These are phyloP conservation scores for Orycteropus afer DNA, from an alignment of 2,113 vertebrate species.

Conservation along the genomic window DNA sequence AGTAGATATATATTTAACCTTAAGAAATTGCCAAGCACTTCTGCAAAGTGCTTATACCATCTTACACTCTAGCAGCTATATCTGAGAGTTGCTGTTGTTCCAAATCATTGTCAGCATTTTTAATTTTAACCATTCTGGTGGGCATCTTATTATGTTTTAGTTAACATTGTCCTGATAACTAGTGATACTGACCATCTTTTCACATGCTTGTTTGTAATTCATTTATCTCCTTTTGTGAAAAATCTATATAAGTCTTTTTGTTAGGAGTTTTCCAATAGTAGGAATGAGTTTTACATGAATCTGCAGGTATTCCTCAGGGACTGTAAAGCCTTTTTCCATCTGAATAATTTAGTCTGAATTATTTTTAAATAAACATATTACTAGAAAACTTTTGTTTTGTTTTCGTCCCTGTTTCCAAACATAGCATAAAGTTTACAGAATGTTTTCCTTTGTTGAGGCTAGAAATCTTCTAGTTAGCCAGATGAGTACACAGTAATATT, in stretches of 20 bases:
- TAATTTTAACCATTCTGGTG: background rate
- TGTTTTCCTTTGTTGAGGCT: constrained; percentile 50
- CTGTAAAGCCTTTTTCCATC: background rate
- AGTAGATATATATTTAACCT: background rate
- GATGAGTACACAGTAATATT: background rate
- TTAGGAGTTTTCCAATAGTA: background rate
- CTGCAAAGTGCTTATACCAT: background rate
- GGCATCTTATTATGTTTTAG: background rate
- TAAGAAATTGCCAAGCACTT: background rate
- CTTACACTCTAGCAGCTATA: background rate
- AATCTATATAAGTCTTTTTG: background rate
- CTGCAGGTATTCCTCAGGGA: background rate
- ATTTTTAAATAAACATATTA: background rate
- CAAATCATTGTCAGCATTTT: background rate
- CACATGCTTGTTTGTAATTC: background rate
- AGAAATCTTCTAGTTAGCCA: constrained; percentile 31
- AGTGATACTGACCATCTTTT: background rate
- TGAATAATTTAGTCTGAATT: constrained; percentile 34
- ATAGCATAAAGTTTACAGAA: background rate
- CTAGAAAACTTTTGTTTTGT: background rate
- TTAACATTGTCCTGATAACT: background rate
- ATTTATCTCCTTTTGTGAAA: background rate
- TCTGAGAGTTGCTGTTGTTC: background rate
- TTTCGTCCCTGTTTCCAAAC: constrained; percentile 16
- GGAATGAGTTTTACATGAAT: background rate